phyloP scores from a whole-genome alignment of 2,797 vertebrate genomes.

The Bradypus variegatus region DNA sequence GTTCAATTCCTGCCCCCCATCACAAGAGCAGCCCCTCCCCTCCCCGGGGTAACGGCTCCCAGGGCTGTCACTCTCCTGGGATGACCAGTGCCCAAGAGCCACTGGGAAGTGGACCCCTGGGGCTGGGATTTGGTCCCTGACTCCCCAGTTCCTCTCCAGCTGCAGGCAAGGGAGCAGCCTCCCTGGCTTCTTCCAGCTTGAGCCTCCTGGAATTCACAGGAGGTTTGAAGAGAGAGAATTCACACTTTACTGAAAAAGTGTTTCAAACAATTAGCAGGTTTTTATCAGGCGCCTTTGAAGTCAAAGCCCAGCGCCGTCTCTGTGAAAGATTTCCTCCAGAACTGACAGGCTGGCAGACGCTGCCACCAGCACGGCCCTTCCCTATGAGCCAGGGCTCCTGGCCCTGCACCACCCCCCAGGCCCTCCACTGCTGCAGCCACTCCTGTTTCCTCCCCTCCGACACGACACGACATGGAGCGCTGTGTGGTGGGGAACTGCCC shows the following conservation, averaged over 20 bases:
- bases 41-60: background rate
- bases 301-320: constrained; percentile 47
- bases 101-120: background rate
- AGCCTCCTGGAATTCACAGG: constrained; percentile 48
- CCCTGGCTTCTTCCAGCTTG: background rate
- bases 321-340: constrained; percentile 43
- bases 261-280: constrained; percentile 66
- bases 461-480: background rate
- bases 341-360: constrained; percentile 50
- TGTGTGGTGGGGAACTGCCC: background rate
- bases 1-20: background rate
- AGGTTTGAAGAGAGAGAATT: constrained; percentile 45
- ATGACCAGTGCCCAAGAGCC: too few relatives aligned
- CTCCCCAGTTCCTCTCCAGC: background rate
- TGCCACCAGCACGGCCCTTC: background rate
- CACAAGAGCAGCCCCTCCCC: background rate
- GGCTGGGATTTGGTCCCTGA: background rate
- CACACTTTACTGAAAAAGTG: constrained; percentile 59
- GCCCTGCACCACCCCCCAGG: background rate
- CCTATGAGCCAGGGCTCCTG: background rate
- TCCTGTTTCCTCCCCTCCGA: background rate
- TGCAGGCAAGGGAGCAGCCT: background rate
- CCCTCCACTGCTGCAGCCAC: background rate
- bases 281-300: constrained; percentile 59
- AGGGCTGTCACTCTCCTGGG: background rate